These are phyloP conservation scores for Arge pagana DNA, from an alignment of 2,888 invertebrate genomes.

Conservation along the genomic window DNA sequence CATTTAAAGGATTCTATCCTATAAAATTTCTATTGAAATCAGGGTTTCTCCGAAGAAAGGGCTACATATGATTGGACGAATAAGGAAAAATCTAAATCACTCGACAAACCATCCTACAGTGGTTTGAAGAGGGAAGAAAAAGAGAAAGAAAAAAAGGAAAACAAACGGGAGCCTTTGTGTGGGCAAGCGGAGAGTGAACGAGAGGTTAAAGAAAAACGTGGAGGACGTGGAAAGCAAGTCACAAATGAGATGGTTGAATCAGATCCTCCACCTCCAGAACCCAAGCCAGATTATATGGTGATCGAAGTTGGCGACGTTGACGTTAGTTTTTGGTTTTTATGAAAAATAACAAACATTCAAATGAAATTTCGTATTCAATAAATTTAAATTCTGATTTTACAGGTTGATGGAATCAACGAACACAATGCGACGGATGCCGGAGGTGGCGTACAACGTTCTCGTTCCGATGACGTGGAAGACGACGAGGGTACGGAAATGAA, in stretches of 20 bases:
- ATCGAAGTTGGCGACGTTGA: conserved; percentile 58
- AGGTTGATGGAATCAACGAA: conserved; percentile 46
- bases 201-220: conserved; percentile 9
- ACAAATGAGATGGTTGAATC: conserved; percentile 56
- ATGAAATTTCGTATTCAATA: neutral
- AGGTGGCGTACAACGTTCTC: conserved; percentile 44
- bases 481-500: conserved; percentile 57
- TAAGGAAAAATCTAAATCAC: conserved; percentile 54
- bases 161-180: conserved; percentile 34
- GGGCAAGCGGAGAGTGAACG: conserved; percentile 33
- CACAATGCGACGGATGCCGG: conserved; percentile 45
- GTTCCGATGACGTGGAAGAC: conserved; percentile 48
- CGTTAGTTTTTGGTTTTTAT: conserved; percentile 41
- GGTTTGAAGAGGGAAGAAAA: conserved; percentile 49
- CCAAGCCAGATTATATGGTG: conserved; percentile 58
- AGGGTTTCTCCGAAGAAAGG: conserved; percentile 51
- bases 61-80: conserved; percentile 52
- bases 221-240: conserved; percentile 42
- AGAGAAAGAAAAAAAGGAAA: conserved; percentile 50
- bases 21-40: conserved; percentile 32
- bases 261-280: conserved; percentile 52
- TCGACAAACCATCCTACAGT: conserved; percentile 50
- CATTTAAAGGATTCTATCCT: neutral
- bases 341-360: too few relatives aligned
- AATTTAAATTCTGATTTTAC: conserved; percentile 5